Evolutionary conservation across 2,113 vertebrate species (phyloP), one percentile per base, ranked within the genome.

Genomic region (Vidua chalybeata): DNA sequence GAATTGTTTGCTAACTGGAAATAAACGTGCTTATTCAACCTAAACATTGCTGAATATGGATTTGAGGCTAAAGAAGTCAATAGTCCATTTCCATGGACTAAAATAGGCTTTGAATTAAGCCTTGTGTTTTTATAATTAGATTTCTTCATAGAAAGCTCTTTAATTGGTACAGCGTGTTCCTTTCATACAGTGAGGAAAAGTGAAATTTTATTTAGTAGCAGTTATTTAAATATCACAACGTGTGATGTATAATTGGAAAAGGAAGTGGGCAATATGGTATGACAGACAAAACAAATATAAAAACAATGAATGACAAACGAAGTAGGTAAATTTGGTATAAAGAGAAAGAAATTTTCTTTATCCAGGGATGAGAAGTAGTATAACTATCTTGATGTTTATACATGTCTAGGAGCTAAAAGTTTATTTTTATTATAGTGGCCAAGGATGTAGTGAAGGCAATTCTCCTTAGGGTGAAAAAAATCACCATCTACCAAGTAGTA

Each of bases 51-150:
- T 87, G 69, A 84, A 54, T 72, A 84, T 58, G 69, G 86, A 72
- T 54, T 84, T 56, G 35, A 89, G 87, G 49, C 80, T 74, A 93
- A 88, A 64, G 66, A 82, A 89, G 64, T 69, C 68, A 91, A 68
- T 54, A 79, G 35, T 35, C 35, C 35, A 84, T 85, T 94, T 94
- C 58, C 58, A 55, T 51, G 51, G 69, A 43, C 37, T 66, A 74
- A 96, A 97, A 80, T 59, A 86, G 73, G 46, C 43, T 95, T 95
- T 96, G 91, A 95, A 94, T 93, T 77, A 87, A 67, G 71, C 78
- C 43, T 85, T 96, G 62, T 96, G 74, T 83, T 96, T 93, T 94
- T 94, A 93, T 95, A 96, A 96, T 96, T 96, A 93, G 72, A 71
- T 93, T 95, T 94, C 30, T 96, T 93, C 59, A 71, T 58, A 83